Conservation (phyloP, 1,140 invertebrate species). For the Tetraneura akinire region DNA sequence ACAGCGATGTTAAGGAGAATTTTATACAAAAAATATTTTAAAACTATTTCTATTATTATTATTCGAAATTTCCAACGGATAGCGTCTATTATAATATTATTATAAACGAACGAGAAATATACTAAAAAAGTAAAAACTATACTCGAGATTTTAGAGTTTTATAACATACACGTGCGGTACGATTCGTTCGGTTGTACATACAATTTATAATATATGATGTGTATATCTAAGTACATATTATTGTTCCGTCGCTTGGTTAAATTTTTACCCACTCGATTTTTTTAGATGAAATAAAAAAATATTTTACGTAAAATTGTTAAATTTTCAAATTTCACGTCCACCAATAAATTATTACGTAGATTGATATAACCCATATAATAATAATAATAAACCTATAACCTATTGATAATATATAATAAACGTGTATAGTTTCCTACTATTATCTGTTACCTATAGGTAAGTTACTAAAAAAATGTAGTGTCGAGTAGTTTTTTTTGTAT, state of each 20-base stretch:
- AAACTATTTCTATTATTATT: slow-evolving; percentile 27
- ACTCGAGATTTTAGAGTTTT: not conserved
- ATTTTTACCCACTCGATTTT: not conserved
- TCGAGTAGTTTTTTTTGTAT: not conserved
- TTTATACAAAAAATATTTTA: slow-evolving; percentile 25
- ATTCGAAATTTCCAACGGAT: slow-evolving; percentile 1
- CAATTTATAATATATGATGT: too few species aligned
- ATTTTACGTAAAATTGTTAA: too few species aligned
- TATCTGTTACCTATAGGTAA: too few species aligned
- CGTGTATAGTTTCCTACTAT: too few species aligned
- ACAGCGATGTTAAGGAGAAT: not conserved
- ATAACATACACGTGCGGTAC: not conserved
- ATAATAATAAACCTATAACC: too few species aligned
- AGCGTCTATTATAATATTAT: not conserved
- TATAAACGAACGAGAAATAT: not conserved
- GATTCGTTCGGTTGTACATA: not conserved
- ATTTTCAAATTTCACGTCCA: too few species aligned
- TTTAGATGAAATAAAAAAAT: too few species aligned
- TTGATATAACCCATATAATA: too few species aligned
- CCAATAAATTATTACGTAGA: too few species aligned
- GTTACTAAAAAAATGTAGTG: too few species aligned
- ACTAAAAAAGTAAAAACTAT: slow-evolving; percentile 12
- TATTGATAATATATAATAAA: not conserved
- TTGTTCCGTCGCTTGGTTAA: slow-evolving; percentile 5
- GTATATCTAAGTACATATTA: too few species aligned